phyloP scores from a whole-genome alignment of 2,113 vertebrate genomes.

The Chauna torquata region DNA sequence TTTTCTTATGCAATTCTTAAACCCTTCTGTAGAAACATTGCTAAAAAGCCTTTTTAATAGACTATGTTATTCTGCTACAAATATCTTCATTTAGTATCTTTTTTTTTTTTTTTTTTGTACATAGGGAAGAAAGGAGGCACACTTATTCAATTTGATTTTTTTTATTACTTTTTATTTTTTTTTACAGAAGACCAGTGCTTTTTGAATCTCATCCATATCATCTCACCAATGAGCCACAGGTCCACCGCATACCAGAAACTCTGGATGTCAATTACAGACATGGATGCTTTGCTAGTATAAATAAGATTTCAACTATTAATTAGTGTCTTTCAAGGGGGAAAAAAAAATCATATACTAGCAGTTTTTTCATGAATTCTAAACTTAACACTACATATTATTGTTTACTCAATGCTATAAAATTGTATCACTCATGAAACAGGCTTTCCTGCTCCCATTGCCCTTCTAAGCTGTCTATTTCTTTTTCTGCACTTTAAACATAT shows the following conservation, averaged over 20 bases:
- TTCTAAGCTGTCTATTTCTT: slow-evolving; percentile 1
- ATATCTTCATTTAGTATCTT: background rate
- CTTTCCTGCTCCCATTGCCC: slow-evolving; percentile 12
- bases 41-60: background rate
- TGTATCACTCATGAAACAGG: background rate
- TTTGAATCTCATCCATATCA: background rate
- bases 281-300: background rate
- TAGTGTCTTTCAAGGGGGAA: background rate
- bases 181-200: background rate
- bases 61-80: background rate
- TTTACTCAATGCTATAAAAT: slow-evolving; percentile 12
- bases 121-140: background rate
- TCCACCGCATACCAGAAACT: background rate
- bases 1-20: background rate
- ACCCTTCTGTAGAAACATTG: background rate
- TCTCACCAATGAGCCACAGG: background rate
- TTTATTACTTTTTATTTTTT: no score
- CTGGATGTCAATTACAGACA: background rate
- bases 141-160: background rate
- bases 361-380: background rate
- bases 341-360: background rate
- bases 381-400: background rate
- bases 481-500: background rate
- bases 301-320: background rate
- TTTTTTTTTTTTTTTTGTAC: background rate